Conservation (phyloP, 2,888 invertebrate genomes). For the Agonopterix arenella region DNA sequence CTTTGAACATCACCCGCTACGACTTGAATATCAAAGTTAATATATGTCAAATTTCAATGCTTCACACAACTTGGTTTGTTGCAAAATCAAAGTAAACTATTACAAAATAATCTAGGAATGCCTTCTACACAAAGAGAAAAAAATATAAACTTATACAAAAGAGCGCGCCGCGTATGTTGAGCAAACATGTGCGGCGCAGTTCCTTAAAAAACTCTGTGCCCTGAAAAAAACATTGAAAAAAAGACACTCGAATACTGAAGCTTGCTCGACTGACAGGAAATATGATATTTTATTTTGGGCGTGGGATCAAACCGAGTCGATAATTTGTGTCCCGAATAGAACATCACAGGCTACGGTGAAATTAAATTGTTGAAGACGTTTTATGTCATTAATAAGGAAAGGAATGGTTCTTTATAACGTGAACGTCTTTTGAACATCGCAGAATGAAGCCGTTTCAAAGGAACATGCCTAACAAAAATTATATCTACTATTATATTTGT, state of each 20-base stretch:
- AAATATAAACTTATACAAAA: constrained; percentile 37
- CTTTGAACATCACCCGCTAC: constrained; percentile 20
- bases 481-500: constrained; percentile 1
- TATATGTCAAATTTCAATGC: background rate
- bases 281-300: constrained; percentile 77
- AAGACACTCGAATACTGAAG: constrained; percentile 66
- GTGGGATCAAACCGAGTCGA: constrained; percentile 74
- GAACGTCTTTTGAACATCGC: constrained; percentile 31
- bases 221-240: constrained; percentile 56
- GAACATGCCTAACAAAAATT: constrained; percentile 12
- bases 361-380: constrained; percentile 63
- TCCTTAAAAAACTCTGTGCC: constrained; percentile 63
- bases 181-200: constrained; percentile 70
- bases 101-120: constrained; percentile 8
- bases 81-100: constrained; percentile 3
- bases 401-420: constrained; percentile 36
- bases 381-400: constrained; percentile 53
- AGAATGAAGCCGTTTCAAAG: constrained; percentile 31
- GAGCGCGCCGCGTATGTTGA: constrained; percentile 54
- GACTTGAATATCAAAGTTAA: constrained; percentile 3
- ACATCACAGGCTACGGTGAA: constrained; percentile 61
- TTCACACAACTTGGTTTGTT: background rate
- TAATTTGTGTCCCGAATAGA: constrained; percentile 69
- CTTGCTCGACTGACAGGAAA: constrained; percentile 71
- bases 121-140: constrained; percentile 29